A percentile compares a stretch with the other conserved stretches of the same genome.
These are phyloP conservation scores for Coleophora flavipennella DNA, from an alignment of 2,888 invertebrate genomes.

Conservation along the genomic window DNA sequence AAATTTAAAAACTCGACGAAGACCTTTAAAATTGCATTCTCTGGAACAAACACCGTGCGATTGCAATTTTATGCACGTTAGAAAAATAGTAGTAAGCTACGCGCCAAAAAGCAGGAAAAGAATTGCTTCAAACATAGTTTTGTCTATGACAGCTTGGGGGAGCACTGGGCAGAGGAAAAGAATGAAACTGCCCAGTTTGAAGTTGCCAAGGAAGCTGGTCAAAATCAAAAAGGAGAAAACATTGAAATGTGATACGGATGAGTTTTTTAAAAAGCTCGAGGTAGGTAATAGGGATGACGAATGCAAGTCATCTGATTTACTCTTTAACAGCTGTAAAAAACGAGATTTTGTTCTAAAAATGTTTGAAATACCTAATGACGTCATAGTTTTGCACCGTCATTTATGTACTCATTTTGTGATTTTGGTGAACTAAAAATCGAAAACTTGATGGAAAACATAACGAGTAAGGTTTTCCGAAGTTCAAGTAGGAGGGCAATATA, in stretches of 20 bases:
- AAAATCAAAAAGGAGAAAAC: constrained; percentile 30
- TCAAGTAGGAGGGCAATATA: no score
- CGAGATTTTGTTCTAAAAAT: no score
- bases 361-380: no score
- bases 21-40: constrained; percentile 29
- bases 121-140: constrained; percentile 42
- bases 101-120: constrained; percentile 47
- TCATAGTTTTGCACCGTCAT: no score
- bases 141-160: constrained; percentile 49
- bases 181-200: constrained; percentile 44
- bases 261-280: constrained; percentile 61
- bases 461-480: no score
- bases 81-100: constrained; percentile 46
- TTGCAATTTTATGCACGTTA: constrained; percentile 49
- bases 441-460: no score
- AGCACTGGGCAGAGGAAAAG: constrained; percentile 43
- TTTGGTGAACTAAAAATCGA: no score
- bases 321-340: no score
- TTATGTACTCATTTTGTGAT: no score
- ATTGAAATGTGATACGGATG: constrained; percentile 38
- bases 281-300: constrained; percentile 32
- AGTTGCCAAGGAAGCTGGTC: constrained; percentile 30
- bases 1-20: constrained; percentile 29
- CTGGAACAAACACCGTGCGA: constrained; percentile 34
- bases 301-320: no score